These are phyloP conservation scores for Brachionus paranguensis DNA, from an alignment of 1,140 invertebrate species.

Conservation along the genomic window DNA sequence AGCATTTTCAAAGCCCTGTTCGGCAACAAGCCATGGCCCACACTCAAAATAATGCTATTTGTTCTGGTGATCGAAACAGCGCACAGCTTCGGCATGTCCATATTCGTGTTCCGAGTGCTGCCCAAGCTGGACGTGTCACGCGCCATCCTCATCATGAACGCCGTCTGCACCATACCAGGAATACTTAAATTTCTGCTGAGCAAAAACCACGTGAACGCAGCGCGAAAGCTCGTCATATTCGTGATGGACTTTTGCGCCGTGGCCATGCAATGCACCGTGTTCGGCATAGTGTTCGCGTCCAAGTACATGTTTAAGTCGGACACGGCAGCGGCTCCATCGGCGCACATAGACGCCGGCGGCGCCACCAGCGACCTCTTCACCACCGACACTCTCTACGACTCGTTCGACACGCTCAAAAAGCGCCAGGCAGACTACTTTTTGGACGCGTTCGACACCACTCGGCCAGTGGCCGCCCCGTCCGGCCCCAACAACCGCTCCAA, in stretches of 20 bases:
- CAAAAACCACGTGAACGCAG: neutral
- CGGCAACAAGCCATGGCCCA: slow-evolving; percentile 49
- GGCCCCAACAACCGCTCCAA: neutral
- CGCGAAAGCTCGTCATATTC: neutral
- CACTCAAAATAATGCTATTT: slow-evolving; percentile 45
- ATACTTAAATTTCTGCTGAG: slow-evolving; percentile 52
- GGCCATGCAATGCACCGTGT: slow-evolving; percentile 34
- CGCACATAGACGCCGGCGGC: neutral
- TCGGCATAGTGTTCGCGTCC: slow-evolving; percentile 39
- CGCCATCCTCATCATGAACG: slow-evolving; percentile 86
- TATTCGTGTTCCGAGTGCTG: slow-evolving; percentile 77
- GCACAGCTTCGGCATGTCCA: slow-evolving; percentile 73
- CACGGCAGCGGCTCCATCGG: neutral
- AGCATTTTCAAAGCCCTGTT: slow-evolving; percentile 48
- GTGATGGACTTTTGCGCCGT: slow-evolving; percentile 37
- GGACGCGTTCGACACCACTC: neutral
- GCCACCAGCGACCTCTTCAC: neutral
- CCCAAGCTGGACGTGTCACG: slow-evolving; percentile 84
- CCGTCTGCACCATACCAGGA: slow-evolving; percentile 78
- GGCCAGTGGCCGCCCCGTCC: neutral
- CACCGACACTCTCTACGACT: neutral
- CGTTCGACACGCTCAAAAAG: neutral
- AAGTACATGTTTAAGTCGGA: slow-evolving; percentile 16
- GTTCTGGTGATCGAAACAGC: slow-evolving; percentile 70
- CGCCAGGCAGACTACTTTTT: slow-evolving; percentile 4